Base-by-base conservation (phyloP, 2,797 vertebrate genomes). In the Pteronotus mesoamericanus region DNA sequence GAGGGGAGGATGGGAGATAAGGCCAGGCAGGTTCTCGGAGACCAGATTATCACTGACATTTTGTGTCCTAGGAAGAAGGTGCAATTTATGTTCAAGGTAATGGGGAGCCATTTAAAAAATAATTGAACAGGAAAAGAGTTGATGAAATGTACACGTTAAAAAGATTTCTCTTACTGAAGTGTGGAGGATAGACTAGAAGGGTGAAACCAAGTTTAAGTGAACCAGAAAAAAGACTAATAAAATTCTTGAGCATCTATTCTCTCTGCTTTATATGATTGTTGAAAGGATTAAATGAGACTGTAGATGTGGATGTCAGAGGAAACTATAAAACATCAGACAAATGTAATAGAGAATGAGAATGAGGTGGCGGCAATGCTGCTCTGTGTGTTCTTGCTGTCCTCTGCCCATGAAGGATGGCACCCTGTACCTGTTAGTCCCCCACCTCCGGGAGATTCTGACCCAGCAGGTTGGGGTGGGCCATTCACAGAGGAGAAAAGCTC, bases 41-140 rank as follows among this genome's bases (percentile, higher is more conserved):
- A 74, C 37, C 55, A 86, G 26, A 86, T 79, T 21, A 85, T 55
- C 78, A 39, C 11, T 61, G 48, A 86, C 48, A 53, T 48, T 88
- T 82, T 71, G n/a, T 46, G 34, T 89, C 57, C 18, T 68, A 79
- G 21, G 29, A 68, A 75, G 61, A 44, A 83, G 46, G 44, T 84
- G 64, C 89, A 46, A 93, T 86, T 91, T 85, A 89, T n/a, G 57
- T 37, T 93, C 79, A 79, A 55, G 26, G 18, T 75, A 96, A 94
- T 82, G 32, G 4, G 71, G 59, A 84, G 26, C 15, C 29, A 91
- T 86, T 92, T 79, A 66, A 66, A 75, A 94, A 89, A 93, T 91
- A 96, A 83, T 83, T 75, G 68, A 93, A 69, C 51, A 77, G 69
- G 44, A 75, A 92, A 21, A 39, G 48, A 88, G 51, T 85, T 94